Percentiles rank a stretch among this genome's conserved stretches.
Evolutionary conservation across 1,140 invertebrate genomes (phyloP).

Genomic region (Pollicipes pollicipes): DNA sequence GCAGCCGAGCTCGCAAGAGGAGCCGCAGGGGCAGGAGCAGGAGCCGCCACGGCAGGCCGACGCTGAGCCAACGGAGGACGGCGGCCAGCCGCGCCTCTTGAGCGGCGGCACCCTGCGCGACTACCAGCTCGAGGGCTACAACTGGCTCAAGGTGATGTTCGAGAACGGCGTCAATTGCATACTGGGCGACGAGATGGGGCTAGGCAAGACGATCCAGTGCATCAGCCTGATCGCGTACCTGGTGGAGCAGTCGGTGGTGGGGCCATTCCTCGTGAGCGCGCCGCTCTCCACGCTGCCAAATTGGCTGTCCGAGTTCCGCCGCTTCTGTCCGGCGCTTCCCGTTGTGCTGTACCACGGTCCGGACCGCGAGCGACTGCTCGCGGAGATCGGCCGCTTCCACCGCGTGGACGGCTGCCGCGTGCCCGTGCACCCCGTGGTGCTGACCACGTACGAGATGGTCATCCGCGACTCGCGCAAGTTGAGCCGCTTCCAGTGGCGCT

Average conservation of each 20-base stretch:
- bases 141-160: conserved; percentile 41
- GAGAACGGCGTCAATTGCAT: conserved; percentile 54
- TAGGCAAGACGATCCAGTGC: conserved; percentile 54
- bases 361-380: conserved; percentile 2
- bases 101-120: conserved; percentile 32
- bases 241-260: conserved; percentile 31
- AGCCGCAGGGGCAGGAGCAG: not conserved
- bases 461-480: conserved; percentile 31
- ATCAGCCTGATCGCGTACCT: conserved; percentile 42
- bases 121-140: conserved; percentile 43
- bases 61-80: no score
- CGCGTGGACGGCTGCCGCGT: not conserved
- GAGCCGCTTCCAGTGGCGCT: conserved; percentile 35
- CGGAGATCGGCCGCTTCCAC: not conserved
- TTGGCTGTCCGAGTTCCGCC: conserved; percentile 48
- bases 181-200: conserved; percentile 63
- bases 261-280: conserved; percentile 43
- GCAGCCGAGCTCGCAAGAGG: not conserved
- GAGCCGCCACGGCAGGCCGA: not conserved
- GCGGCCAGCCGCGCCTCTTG: conserved; percentile 23
- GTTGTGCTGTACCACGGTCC: conserved; percentile 13
- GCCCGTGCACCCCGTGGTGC: conserved; percentile 9
- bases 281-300: conserved; percentile 51
- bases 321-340: conserved; percentile 18
- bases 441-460: conserved; percentile 27